These are phyloP conservation scores for Aspidiotus destructor DNA, from an alignment of 2,888 invertebrate species.

Conservation along the genomic window DNA sequence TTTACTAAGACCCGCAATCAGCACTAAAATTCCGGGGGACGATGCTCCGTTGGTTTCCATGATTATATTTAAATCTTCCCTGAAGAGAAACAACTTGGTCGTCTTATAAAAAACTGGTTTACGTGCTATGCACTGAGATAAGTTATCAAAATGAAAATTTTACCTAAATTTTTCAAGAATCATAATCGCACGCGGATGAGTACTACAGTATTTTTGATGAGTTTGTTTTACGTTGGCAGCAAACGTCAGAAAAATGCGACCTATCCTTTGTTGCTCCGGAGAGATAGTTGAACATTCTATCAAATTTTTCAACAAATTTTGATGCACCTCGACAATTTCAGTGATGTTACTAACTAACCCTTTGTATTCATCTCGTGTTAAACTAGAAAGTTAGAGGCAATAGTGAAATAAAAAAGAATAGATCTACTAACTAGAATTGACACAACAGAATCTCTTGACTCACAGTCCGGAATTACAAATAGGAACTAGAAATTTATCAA, in stretches of 20 bases:
- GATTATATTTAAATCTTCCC: slow-evolving; percentile 71
- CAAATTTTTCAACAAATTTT: slow-evolving; percentile 64
- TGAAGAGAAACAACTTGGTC: slow-evolving; percentile 41
- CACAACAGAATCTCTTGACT: slow-evolving; percentile 42
- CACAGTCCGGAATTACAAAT: slow-evolving; percentile 78
- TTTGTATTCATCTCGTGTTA: slow-evolving; percentile 73
- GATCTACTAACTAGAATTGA: neutral
- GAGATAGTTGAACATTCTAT: slow-evolving; percentile 67
- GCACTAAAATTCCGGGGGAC: slow-evolving; percentile 73
- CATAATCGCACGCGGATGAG: slow-evolving; percentile 89
- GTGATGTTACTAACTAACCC: slow-evolving; percentile 80
- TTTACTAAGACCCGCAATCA: slow-evolving; percentile 87
- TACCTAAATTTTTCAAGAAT: slow-evolving; percentile 88
- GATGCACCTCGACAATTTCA: slow-evolving; percentile 76
- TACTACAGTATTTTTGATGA: slow-evolving; percentile 79
- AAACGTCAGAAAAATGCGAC: slow-evolving; percentile 79
- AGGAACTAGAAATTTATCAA: slow-evolving; percentile 78
- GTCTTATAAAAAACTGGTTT: neutral
- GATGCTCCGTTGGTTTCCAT: slow-evolving; percentile 83
- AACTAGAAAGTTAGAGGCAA: slow-evolving; percentile 47
- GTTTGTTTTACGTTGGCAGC: slow-evolving; percentile 72
- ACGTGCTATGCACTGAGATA: neutral
- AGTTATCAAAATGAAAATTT: slow-evolving; percentile 39
- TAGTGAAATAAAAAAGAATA: neutral
- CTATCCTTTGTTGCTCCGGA: slow-evolving; percentile 71